A percentile compares a stretch with the other conserved stretches of the same genome.
These are phyloP conservation scores for Artibeus lituratus DNA, from an alignment of 2,797 vertebrate genomes.

Conservation along the genomic window DNA sequence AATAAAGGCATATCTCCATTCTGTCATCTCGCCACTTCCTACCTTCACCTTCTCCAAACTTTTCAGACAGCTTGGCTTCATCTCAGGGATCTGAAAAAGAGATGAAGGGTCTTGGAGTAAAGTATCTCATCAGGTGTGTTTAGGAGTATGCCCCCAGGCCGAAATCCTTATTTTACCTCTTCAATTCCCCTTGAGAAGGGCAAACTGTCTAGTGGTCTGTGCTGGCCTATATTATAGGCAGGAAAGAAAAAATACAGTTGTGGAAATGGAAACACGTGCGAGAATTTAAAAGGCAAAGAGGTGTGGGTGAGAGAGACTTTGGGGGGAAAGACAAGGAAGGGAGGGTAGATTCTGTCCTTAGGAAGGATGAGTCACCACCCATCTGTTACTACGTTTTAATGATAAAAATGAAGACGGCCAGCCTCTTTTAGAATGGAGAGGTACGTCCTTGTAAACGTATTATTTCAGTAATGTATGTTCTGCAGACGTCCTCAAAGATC, in stretches of 20 bases:
- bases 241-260: background rate
- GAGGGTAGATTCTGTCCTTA: background rate
- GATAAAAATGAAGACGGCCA: background rate
- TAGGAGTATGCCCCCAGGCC: background rate
- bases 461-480: background rate
- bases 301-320: background rate
- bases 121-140: background rate
- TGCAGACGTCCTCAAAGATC: background rate
- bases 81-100: background rate
- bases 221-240: background rate
- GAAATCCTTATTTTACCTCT: background rate
- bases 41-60: background rate
- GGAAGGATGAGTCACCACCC: background rate
- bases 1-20: background rate
- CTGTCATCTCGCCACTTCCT: background rate
- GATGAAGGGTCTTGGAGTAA: background rate
- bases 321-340: background rate
- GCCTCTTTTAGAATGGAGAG: background rate
- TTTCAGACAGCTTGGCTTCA: background rate
- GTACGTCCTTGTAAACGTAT: background rate
- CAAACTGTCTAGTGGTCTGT: background rate
- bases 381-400: background rate
- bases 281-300: background rate
- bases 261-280: background rate
- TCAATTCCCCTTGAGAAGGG: background rate